Evolutionary conservation across 2,888 invertebrate species (phyloP), one percentile per base, ranked within the genome.

Genomic region (Drosophila peninsularis): DNA sequence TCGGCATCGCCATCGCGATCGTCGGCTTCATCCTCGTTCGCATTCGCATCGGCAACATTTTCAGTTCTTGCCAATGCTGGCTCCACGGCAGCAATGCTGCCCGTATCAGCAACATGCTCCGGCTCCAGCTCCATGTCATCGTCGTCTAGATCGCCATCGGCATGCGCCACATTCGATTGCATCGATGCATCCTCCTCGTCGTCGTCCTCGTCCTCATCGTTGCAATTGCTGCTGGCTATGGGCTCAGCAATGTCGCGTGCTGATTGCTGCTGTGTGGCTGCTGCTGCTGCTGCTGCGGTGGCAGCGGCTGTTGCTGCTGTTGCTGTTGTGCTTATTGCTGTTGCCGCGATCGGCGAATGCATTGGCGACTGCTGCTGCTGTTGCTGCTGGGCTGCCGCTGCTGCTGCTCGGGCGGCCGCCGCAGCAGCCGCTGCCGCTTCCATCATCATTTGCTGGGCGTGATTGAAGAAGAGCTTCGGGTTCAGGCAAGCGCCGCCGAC

Each of bases 361-460:
- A 90, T 75, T 5, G 91, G 90, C 56, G 91, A 91, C 68, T 90
- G 91, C 63, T 82, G 84, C 41, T 52, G 52, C 24, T 52, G 52
- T 10, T 82, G 82, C 41, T 82, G 82, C 67, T 90, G 82, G 42
- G 80, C 80, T 60, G 88, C 89, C 58, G 82, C 84, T 24, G 84
- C 86, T 44, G 84, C 89, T 21, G 90, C 85, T 9, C 88, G 87
- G 39, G 90, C 88, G 53, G 91, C 90, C 44, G 91, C 90, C 58
- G 91, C 90, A 74, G 91, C 90, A 66, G 90, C 91, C 49, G 91
- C 91, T 71, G 90, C 91, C 73, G 89, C 91, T 74, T 90, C 90
- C 90, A 91, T 91, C 90, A 92, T 92, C 83, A 92, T 91, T 81
- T 92, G 91, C 75, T 92, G 92, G 69, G 91, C 92, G 90, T 91